phyloP scores from a whole-genome alignment of 2,113 vertebrate species.

The Polypterus bichir region DNA sequence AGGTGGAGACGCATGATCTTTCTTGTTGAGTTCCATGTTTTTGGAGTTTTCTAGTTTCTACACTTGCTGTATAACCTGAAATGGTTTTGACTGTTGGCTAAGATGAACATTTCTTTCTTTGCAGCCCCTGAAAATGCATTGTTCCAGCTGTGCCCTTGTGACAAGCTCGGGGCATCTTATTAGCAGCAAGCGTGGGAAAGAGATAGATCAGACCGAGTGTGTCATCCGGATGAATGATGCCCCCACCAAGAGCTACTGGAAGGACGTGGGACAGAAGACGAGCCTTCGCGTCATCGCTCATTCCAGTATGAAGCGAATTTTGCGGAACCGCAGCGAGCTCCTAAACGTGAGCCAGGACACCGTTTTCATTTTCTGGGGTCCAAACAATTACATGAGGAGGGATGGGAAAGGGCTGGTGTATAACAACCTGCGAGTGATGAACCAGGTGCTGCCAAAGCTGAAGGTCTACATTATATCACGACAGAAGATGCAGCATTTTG shows the following conservation, averaged over 20 bases:
- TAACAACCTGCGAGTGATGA: constrained; percentile 90
- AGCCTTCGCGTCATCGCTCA: constrained; percentile 88
- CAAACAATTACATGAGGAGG: constrained; percentile 90
- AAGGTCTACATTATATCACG: constrained; percentile 86
- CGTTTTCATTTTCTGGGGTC: constrained; percentile 95
- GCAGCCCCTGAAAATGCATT: constrained; percentile 89
- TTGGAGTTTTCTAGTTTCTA: neutral
- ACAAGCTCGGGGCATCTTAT: constrained; percentile 90
- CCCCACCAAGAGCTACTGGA: constrained; percentile 59
- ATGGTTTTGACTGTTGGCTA: neutral
- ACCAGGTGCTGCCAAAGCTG: constrained; percentile 79
- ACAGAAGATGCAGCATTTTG: constrained; percentile 94
- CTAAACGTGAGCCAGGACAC: constrained; percentile 83
- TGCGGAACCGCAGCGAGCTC: constrained; percentile 75
- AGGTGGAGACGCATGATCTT: no score
- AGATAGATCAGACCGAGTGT: constrained; percentile 78
- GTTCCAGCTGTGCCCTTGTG: constrained; percentile 75
- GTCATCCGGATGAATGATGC: constrained; percentile 97
- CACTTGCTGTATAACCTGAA: no score
- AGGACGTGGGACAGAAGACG: constrained; percentile 76
- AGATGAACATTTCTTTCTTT: constrained; percentile 8
- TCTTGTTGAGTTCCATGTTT: neutral
- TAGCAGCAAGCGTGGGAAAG: constrained; percentile 57
- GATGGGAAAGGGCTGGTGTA: constrained; percentile 90
- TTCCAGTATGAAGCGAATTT: constrained; percentile 87